These are phyloP conservation scores for Otus sunia DNA, from an alignment of 2,113 vertebrate species.

Conservation along the genomic window DNA sequence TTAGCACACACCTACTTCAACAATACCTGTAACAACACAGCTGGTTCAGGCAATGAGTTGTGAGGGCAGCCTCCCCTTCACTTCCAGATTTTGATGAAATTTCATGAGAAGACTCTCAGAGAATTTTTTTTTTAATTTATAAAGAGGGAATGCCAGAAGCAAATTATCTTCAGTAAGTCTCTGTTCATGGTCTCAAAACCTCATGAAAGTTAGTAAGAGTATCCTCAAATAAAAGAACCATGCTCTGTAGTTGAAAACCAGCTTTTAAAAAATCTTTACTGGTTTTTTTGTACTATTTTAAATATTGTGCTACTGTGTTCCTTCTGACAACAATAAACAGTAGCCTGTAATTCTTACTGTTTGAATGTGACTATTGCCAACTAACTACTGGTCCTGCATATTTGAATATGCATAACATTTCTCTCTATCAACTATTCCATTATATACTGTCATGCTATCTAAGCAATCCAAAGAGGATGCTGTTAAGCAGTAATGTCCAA, in stretches of 20 bases:
- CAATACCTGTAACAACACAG: not conserved
- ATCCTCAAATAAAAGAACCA: not conserved
- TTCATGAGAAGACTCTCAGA: not conserved
- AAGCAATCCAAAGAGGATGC: not conserved
- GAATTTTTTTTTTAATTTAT: not conserved
- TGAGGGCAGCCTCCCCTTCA: not conserved
- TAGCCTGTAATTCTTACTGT: not conserved
- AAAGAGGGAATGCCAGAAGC: not conserved
- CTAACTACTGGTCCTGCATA: not conserved
- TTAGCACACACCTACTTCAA: not conserved
- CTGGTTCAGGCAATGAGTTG: not conserved
- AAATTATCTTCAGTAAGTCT: not conserved
- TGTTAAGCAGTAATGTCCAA: not conserved
- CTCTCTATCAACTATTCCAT: not conserved
- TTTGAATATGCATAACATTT: not conserved
- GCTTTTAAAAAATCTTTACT: not conserved
- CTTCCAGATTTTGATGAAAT: not conserved
- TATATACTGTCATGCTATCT: not conserved
- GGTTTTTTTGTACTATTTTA: accelerated
- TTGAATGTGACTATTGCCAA: not conserved
- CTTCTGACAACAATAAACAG: not conserved
- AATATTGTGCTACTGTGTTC: not conserved
- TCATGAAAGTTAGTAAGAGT: not conserved
- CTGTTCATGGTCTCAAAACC: not conserved
- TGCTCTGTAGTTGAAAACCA: not conserved